Conservation (phyloP, 1,140 invertebrate species). For the Zaprionus tsacasi region DNA sequence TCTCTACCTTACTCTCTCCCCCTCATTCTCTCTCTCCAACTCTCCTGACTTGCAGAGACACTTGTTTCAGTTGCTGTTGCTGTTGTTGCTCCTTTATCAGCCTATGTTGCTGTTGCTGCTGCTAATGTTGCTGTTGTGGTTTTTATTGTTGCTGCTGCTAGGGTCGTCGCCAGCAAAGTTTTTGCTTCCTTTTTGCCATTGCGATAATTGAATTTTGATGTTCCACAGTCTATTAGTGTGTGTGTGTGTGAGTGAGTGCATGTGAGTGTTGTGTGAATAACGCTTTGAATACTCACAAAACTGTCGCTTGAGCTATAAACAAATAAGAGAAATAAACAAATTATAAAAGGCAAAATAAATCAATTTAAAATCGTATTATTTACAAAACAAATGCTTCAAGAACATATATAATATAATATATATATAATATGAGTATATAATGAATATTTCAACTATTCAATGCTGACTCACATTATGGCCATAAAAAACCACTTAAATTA, state of each 20-base stretch:
- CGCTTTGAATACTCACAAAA: background rate
- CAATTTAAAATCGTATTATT: background rate
- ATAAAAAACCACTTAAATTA: background rate
- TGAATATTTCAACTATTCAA: background rate
- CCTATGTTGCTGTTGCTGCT: slow-evolving; percentile 20
- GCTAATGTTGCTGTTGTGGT: slow-evolving; percentile 15
- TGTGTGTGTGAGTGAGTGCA: slow-evolving; percentile 12
- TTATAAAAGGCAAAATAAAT: background rate
- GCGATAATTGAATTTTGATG: slow-evolving; percentile 77
- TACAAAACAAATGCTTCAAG: background rate
- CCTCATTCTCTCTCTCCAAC: slow-evolving; percentile 8
- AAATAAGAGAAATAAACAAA: background rate
- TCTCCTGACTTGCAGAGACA: slow-evolving; percentile 50
- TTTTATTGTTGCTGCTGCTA: slow-evolving; percentile 17
- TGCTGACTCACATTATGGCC: background rate
- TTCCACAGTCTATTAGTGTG: background rate
- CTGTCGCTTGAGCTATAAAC: background rate
- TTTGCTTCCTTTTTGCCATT: slow-evolving; percentile 58
- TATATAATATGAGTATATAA: no score
- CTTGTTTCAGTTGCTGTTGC: slow-evolving; percentile 53
- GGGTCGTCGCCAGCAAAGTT: slow-evolving; percentile 56
- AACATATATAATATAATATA: background rate
- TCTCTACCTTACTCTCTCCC: background rate
- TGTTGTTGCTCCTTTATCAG: slow-evolving; percentile 3
- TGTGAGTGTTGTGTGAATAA: slow-evolving; percentile 10